Base-by-base conservation (phyloP, 2,888 invertebrate species). In the Graphium colonna region DNA sequence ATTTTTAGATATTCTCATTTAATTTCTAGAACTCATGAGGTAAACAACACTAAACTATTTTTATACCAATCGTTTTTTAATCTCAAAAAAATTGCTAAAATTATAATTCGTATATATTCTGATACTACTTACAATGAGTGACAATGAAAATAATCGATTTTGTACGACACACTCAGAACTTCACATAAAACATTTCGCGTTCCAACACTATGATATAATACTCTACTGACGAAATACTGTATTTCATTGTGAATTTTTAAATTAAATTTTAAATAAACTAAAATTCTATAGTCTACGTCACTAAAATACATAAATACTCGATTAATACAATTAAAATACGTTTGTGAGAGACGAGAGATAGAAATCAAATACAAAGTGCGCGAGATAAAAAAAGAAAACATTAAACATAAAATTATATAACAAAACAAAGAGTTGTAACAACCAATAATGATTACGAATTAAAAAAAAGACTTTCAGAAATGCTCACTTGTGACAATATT, bases 21-120 rank as follows among this genome's bases (percentile, higher is more conserved):
- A 80, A 79, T 89, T 83, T 79, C 88, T 89, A 89, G 79, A 87
- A 85, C 79, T 86, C 87, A 87, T 89, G 88, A 89, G 88, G 88
- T 88, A 89, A 88, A 87, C 85, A 86, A 84, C 71, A 74, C 88
- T 87, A 86, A 75, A 77, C 83, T 87, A 84, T 80, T 71, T 79
- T 71, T 68, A 75, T 79, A 82, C 82, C 81, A 85, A 84, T 82
- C 60, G 66, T 66, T 71, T 72, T 36, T 71, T 71, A 73, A 74
- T 75, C 69, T 72, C 77, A 75, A 75, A 17, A 46, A 67, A 69
- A 69, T 58, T 60, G 62, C 62, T 70, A 65, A 58, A 69, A 54
- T 58, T 58, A 59, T 65, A 73, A 68, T 67, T 69, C 64, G 69
- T 65, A 71, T 63, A 66, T 64, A 68, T 65, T 67, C 64, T 60